Percentiles rank a stretch among this genome's conserved stretches.
phyloP scores from a whole-genome alignment of 2,113 vertebrate species.

The Actenoides lindsayi region DNA sequence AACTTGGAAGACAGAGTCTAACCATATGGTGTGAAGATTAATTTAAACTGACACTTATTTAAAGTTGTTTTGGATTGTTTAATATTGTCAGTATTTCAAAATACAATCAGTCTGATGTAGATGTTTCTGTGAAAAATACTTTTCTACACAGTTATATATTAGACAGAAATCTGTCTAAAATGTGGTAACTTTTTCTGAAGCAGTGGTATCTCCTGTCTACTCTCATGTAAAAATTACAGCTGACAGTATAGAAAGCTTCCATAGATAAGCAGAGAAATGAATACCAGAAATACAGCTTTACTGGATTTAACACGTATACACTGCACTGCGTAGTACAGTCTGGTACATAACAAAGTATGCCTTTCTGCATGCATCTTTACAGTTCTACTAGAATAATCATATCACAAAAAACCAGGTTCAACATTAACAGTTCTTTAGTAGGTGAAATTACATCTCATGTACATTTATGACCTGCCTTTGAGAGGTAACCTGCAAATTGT shows the following conservation, averaged over 20 bases:
- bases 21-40: not conserved
- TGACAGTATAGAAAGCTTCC: not conserved
- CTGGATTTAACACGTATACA: not conserved
- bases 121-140: not conserved
- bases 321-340: not conserved
- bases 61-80: not conserved
- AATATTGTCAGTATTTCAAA: slow-evolving; percentile 22
- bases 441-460: not conserved
- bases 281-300: not conserved
- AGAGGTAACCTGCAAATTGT: not conserved
- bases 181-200: not conserved
- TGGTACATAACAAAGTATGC: not conserved
- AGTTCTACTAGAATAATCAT: not conserved
- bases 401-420: not conserved
- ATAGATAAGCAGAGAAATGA: not conserved
- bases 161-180: not conserved
- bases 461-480: not conserved
- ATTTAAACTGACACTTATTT: not conserved
- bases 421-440: not conserved
- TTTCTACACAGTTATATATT: not conserved
- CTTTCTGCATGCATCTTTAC: not conserved
- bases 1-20: not conserved
- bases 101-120: not conserved
- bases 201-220: not conserved
- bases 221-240: not conserved